phyloP scores from a whole-genome alignment of 2,113 vertebrate species.

The Tautogolabrus adspersus region DNA sequence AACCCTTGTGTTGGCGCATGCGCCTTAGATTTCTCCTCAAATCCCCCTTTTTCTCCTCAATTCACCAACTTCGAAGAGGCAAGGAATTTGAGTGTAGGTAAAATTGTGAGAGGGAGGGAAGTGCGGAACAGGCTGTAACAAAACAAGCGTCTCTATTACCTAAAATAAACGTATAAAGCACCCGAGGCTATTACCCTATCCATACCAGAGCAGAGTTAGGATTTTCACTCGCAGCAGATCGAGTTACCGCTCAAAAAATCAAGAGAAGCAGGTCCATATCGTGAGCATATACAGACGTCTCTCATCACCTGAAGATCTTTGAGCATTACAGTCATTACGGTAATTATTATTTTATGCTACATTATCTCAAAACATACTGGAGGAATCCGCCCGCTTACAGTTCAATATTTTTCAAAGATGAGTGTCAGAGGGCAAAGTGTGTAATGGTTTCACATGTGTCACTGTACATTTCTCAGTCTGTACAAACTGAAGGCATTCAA shows the following conservation, averaged over 20 bases:
- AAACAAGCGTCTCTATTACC: conserved; percentile 91
- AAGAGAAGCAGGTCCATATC: conserved; percentile 71
- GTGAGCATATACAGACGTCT: conserved; percentile 76
- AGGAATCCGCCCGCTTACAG: conserved; percentile 34
- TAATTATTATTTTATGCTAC: conserved; percentile 73
- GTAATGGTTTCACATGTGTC: conserved; percentile 53
- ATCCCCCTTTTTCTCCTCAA: conserved; percentile 76
- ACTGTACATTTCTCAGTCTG: conserved; percentile 23
- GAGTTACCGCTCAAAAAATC: conserved; percentile 77
- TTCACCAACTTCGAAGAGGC: conserved; percentile 67
- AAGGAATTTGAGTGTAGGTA: conserved; percentile 76
- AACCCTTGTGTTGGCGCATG: conserved; percentile 85
- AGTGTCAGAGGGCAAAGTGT: conserved; percentile 54
- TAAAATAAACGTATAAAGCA: conserved; percentile 93
- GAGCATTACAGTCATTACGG: conserved; percentile 61
- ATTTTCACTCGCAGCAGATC: conserved; percentile 77
- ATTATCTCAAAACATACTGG: conserved; percentile 64
- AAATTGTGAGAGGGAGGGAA: conserved; percentile 80
- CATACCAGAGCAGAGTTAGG: conserved; percentile 85
- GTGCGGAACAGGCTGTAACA: conserved; percentile 84
- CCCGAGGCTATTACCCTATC: conserved; percentile 87
- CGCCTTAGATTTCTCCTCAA: conserved; percentile 82
- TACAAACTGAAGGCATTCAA: conserved; percentile 24
- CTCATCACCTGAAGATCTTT: conserved; percentile 71
- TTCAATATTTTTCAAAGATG: conserved; percentile 33